Evolutionary conservation across 2,888 invertebrate genomes (phyloP), one percentile per base, ranked within the genome.

Genomic region (Laothoe populi): DNA sequence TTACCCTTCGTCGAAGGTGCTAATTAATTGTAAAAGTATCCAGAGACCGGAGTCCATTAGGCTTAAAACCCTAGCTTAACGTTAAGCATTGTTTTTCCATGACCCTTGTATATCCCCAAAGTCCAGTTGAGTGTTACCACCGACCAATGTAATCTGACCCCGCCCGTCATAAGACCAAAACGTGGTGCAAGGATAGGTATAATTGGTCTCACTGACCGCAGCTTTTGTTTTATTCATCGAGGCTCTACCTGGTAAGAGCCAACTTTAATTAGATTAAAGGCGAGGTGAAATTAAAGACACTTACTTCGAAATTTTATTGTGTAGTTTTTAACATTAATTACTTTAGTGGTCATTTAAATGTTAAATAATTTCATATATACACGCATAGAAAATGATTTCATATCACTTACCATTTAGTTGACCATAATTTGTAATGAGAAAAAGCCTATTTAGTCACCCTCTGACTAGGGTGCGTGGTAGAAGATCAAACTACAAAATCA

Each of bases 231-330:
- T 88, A 90, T 92, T 88, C 88, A 89, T 80, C 71, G 70, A 77
- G 73, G 80, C 73, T 79, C 73, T 81, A 84, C 83, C 83, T 85
- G 83, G 79, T 82, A 83, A 87, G 86, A 86, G 88, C 79, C 79
- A 74, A 80, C 74, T 74, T 84, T 89, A 89, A 90, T 90, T 88
- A 86, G 87, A 91, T 91, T 89, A 89, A 86, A 88, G 87, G 86
- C 87, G 81, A 83, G 16, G 49, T 53, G 85, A 86, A 88, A 90
- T 89, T 87, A 80, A 87, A 83, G 78, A 81, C 84, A 86, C 87
- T 88, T 87, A 87, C 45, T 60, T 62, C 21, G 40, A 63, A n/a
- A 61, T 13, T 65, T 58, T 19, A 57, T 59, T 45, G 5, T 11
- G 21, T 35, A 45, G 23, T 23, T 49, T n/a, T 40, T 42, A n/a